These are phyloP conservation scores for Hiodon tergisus DNA, from an alignment of 2,113 vertebrate genomes.

Conservation along the genomic window DNA sequence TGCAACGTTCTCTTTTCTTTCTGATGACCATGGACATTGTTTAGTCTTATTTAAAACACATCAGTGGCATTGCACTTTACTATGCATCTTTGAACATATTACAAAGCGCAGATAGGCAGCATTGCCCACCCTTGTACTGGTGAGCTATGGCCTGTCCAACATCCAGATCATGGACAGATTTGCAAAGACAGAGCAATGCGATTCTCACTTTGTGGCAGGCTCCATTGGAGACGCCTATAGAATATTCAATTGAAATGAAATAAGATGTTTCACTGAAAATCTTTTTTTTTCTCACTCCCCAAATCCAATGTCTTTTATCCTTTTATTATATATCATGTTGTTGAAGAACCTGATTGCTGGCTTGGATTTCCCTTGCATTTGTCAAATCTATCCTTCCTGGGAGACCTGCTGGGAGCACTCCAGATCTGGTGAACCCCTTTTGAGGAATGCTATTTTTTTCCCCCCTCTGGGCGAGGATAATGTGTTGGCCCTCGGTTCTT, in stretches of 20 bases:
- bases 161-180: not conserved
- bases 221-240: conserved; percentile 8
- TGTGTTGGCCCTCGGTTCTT: not conserved
- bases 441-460: conserved; percentile 10
- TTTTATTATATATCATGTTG: conserved; percentile 1
- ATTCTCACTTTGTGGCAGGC: not conserved
- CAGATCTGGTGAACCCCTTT: not conserved
- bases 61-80: too few relatives aligned
- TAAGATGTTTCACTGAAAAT: not conserved
- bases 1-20: too few relatives aligned
- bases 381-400: conserved; percentile 4
- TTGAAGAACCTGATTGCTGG: conserved; percentile 5
- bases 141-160: not conserved
- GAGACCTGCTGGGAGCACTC: conserved; percentile 4
- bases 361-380: not conserved
- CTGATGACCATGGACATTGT: too few relatives aligned
- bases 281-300: not conserved
- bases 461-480: conserved; percentile 12
- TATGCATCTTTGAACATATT: too few relatives aligned
- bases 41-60: too few relatives aligned
- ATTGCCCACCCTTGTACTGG: not conserved
- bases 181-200: not conserved
- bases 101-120: too few relatives aligned
- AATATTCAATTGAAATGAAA: not conserved
- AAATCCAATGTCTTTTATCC: not conserved